Conservation (phyloP, 37 sponge, comb jelly and placozoan genomes). For the Petrosia ficiformis region DNA sequence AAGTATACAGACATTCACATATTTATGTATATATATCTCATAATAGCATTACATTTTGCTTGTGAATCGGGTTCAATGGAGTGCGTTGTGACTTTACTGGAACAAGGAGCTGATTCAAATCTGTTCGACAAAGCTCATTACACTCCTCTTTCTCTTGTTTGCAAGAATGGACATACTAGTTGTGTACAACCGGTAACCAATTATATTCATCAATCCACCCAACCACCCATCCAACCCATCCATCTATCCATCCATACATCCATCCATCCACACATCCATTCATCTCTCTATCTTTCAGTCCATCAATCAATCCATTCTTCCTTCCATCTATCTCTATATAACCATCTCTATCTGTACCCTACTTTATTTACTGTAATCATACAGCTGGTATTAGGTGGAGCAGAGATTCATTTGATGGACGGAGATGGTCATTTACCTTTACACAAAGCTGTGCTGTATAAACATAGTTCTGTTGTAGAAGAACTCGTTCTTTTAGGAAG, state of each 20-base stretch:
- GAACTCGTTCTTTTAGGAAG: constrained; percentile 34
- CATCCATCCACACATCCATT: no score
- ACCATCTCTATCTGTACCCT: no score
- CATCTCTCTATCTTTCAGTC: no score
- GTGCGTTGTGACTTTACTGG: constrained; percentile 38
- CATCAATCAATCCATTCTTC: no score
- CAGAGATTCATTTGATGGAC: constrained; percentile 27
- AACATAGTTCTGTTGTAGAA: constrained; percentile 20
- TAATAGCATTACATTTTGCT: constrained; percentile 65
- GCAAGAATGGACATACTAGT: constrained; percentile 31
- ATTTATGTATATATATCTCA: not conserved
- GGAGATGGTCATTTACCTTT: constrained; percentile 38
- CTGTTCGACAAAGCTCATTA: constrained; percentile 17
- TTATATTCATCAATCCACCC: not conserved
- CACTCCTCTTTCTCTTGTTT: constrained; percentile 49
- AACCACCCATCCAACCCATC: constrained; percentile 3
- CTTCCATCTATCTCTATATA: no score
- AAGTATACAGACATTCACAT: not conserved
- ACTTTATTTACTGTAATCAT: not conserved
- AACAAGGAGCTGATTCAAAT: constrained; percentile 54
- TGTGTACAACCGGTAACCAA: constrained; percentile 58
- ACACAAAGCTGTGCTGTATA: constrained; percentile 34
- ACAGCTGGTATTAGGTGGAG: constrained; percentile 44
- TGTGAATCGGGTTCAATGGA: constrained; percentile 31
- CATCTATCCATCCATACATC: no score